Evolutionary conservation across 2,888 invertebrate species (phyloP).

Genomic region (Spodoptera littoralis): DNA sequence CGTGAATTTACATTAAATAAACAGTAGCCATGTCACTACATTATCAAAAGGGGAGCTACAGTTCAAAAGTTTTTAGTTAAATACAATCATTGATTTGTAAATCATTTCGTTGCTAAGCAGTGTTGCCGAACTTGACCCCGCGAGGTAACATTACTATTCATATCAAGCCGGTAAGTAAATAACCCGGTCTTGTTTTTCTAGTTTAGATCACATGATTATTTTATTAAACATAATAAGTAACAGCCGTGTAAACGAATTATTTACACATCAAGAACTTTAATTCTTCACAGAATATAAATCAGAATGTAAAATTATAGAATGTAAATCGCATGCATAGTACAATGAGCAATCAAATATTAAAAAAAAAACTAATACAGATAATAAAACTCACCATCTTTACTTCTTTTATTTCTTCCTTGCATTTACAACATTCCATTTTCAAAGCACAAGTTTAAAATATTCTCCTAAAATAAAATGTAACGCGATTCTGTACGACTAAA

Average conservation of each 20-base stretch:
- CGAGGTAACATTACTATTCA: constrained; percentile 3
- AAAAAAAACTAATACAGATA: neutral
- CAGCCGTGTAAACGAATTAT: too few relatives aligned
- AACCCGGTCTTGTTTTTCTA: neutral
- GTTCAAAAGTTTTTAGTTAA: too few relatives aligned
- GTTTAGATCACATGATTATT: too few relatives aligned
- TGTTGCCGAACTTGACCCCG: constrained; percentile 32
- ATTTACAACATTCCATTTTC: constrained; percentile 31
- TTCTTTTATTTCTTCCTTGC: constrained; percentile 14
- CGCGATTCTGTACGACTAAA: neutral
- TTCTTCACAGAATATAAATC: too few relatives aligned
- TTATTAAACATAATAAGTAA: too few relatives aligned
- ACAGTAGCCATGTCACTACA: too few relatives aligned
- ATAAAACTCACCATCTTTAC: constrained; percentile 40
- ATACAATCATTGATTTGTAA: neutral
- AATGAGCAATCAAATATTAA: neutral
- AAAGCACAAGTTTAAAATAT: constrained; percentile 9
- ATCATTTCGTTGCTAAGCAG: neutral
- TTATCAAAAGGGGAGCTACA: too few relatives aligned
- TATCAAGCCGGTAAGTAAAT: neutral
- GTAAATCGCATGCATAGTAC: too few relatives aligned
- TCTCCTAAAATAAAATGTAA: constrained; percentile 8
- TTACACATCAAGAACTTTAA: too few relatives aligned
- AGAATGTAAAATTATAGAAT: too few relatives aligned
- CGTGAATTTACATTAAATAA: too few relatives aligned